Conservation (phyloP, 2,113 vertebrate species). For the Rhinogobius similis region DNA sequence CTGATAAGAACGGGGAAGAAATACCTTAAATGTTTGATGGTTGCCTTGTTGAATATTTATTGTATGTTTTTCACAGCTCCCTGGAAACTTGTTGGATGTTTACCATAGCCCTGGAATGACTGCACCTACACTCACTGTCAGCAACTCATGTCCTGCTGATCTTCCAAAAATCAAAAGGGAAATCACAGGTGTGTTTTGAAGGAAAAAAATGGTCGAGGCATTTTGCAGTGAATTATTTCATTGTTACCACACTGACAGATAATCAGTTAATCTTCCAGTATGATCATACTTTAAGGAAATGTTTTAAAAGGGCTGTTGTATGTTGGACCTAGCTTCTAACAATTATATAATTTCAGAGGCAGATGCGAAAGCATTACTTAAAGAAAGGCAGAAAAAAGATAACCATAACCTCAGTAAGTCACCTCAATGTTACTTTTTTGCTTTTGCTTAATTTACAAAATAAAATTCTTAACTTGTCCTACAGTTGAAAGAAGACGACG, state of each 20-base stretch:
- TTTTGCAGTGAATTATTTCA: not conserved
- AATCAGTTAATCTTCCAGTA: not conserved
- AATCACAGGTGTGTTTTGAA: constrained; percentile 74
- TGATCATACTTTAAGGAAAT: not conserved
- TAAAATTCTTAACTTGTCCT: not conserved
- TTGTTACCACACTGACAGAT: not conserved
- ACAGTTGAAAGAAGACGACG: constrained; percentile 89
- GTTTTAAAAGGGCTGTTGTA: not conserved
- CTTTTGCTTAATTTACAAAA: not conserved
- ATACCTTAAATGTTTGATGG: not conserved
- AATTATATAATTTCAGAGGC: constrained; percentile 54
- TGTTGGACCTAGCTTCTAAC: not conserved
- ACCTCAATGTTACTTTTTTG: not conserved
- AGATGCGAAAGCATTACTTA: constrained; percentile 76
- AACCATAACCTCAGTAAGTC: constrained; percentile 92
- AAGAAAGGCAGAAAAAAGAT: constrained; percentile 93
- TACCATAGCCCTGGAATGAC: constrained; percentile 81
- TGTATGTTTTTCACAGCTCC: constrained; percentile 66
- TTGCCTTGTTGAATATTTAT: not conserved
- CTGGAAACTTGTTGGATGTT: constrained; percentile 85
- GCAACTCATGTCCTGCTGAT: constrained; percentile 91
- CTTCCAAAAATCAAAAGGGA: constrained; percentile 88
- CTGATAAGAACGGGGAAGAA: not conserved
- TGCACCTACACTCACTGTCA: constrained; percentile 79
- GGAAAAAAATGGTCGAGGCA: not conserved